Evolutionary conservation across 2,113 vertebrate genomes (phyloP).

Genomic region (Willisornis vidua): DNA sequence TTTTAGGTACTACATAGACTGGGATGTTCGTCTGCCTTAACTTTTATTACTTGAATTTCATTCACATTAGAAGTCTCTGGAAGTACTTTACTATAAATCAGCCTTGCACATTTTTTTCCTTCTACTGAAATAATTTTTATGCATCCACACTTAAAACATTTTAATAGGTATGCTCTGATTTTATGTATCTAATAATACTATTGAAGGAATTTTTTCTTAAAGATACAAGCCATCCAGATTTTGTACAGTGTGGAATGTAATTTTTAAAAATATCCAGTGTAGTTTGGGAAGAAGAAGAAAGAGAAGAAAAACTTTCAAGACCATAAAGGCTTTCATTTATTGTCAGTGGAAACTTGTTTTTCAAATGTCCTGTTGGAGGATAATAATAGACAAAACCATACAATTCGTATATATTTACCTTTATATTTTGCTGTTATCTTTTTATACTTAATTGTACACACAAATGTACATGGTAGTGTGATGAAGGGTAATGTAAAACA

Average conservation of each 20-base stretch:
- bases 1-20: not conserved
- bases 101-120: not conserved
- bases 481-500: accelerated
- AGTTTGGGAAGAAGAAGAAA: not conserved
- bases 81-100: not conserved
- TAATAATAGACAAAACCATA: not conserved
- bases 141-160: not conserved
- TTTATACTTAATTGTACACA: not conserved
- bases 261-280: not conserved
- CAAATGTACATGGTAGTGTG: accelerated
- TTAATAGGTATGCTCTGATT: not conserved
- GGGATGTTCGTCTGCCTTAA: not conserved
- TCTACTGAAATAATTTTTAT: not conserved
- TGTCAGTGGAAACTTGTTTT: not conserved
- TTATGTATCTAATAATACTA: not conserved
- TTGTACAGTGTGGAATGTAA: not conserved
- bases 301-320: not conserved
- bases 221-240: not conserved
- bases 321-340: not conserved
- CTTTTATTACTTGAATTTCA: not conserved
- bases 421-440: not conserved
- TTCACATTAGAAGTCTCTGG: not conserved
- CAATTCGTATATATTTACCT: not conserved
- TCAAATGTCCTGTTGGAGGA: not conserved
- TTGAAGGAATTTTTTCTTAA: not conserved